phyloP scores from a whole-genome alignment of 2,797 vertebrate species.

The Esox lucius region DNA sequence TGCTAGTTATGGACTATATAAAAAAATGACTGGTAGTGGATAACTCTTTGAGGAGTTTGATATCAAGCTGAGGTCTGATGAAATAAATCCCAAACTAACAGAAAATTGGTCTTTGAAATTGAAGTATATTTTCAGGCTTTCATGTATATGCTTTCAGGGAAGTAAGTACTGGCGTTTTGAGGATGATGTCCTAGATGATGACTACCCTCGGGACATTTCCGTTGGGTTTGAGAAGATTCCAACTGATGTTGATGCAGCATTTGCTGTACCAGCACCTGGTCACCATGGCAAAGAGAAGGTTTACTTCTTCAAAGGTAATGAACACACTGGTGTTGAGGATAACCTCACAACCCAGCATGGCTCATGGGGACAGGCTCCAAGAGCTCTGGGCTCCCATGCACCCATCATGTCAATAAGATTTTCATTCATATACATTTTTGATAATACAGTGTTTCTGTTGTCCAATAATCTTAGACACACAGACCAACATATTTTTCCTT shows the following conservation, averaged over 20 bases:
- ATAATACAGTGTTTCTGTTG: too few relatives aligned
- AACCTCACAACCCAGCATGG: too few relatives aligned
- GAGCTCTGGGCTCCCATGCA: too few relatives aligned
- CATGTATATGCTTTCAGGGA: constrained; percentile 69
- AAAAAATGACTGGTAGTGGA: not conserved
- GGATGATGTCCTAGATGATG: constrained; percentile 78
- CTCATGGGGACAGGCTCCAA: too few relatives aligned
- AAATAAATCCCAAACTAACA: not conserved
- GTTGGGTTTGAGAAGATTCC: constrained; percentile 85
- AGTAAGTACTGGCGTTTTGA: constrained; percentile 91
- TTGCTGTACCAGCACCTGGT: constrained; percentile 84
- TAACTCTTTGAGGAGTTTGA: not conserved
- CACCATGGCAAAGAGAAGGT: constrained; percentile 81
- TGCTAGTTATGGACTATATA: not conserved
- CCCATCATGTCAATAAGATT: too few relatives aligned
- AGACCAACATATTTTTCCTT: too few relatives aligned
- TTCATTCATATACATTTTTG: too few relatives aligned
- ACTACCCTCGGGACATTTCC: constrained; percentile 83
- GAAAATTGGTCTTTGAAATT: not conserved
- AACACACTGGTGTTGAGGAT: not conserved
- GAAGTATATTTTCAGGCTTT: not conserved
- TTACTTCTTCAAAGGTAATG: constrained; percentile 94
- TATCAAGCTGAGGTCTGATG: not conserved
- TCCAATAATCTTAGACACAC: too few relatives aligned
- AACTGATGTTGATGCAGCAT: constrained; percentile 77